A percentile compares a stretch with the other conserved stretches of the same genome.
These are phyloP conservation scores for Sitobion miscanthi DNA, from an alignment of 1,140 invertebrate species.

Conservation along the genomic window DNA sequence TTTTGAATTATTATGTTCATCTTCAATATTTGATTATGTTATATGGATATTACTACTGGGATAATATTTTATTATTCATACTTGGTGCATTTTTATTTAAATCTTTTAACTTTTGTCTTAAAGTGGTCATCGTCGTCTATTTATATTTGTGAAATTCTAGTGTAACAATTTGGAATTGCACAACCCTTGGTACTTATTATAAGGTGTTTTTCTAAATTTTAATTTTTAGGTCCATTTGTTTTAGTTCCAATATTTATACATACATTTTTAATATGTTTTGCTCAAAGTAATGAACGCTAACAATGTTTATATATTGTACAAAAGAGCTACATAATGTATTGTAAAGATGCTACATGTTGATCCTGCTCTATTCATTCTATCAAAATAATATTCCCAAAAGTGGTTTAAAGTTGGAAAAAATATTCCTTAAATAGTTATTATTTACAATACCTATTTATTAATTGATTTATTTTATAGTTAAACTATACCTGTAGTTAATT, in stretches of 20 bases:
- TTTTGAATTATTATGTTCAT: not conserved
- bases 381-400: not conserved
- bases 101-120: not conserved
- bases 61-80: conserved; percentile 36
- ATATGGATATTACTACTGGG: not conserved
- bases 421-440: not conserved
- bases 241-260: not conserved
- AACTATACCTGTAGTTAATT: not conserved
- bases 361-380: not conserved
- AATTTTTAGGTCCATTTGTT: not conserved
- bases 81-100: not conserved
- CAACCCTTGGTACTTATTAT: conserved; percentile 54
- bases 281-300: not conserved
- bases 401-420: not conserved
- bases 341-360: not conserved
- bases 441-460: not conserved
- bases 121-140: not conserved
- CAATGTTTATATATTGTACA: not conserved
- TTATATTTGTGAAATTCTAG: conserved; percentile 24
- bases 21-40: conserved; percentile 17
- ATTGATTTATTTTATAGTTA: not conserved
- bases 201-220: not conserved
- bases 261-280: not conserved
- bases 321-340: not conserved
- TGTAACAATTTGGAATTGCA: conserved; percentile 37